Conservation (phyloP, 1,140 invertebrate species). For the Conus ventricosus region DNA sequence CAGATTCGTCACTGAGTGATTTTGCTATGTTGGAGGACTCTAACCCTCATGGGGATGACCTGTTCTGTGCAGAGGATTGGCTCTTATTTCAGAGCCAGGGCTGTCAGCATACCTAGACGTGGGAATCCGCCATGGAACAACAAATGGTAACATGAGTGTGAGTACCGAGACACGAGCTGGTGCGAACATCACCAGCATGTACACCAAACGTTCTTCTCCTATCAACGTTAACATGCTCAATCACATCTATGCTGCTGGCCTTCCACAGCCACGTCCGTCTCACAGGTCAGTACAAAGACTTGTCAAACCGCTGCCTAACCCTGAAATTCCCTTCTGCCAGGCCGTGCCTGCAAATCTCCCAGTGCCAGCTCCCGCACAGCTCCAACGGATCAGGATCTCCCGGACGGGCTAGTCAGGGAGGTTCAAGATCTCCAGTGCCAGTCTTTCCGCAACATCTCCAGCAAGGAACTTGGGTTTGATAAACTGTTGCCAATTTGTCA, state of each 20-base stretch:
- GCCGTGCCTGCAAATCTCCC: slow-evolving; percentile 53
- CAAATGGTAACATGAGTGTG: slow-evolving; percentile 21
- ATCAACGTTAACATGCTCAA: slow-evolving; percentile 58
- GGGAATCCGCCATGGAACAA: neutral
- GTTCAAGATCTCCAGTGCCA: slow-evolving; percentile 49
- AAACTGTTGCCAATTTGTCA: neutral
- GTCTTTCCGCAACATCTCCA: neutral
- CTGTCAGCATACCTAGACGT: slow-evolving; percentile 4
- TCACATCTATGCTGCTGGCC: slow-evolving; percentile 56
- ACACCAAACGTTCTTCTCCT: slow-evolving; percentile 54
- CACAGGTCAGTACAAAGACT: slow-evolving; percentile 56
- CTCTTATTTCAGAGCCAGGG: neutral
- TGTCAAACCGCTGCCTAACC: slow-evolving; percentile 54
- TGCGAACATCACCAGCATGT: slow-evolving; percentile 58
- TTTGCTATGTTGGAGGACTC: slow-evolving; percentile 17
- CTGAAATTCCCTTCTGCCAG: slow-evolving; percentile 46
- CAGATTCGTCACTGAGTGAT: neutral
- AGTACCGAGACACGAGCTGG: slow-evolving; percentile 45
- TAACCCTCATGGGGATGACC: neutral
- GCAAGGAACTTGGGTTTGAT: slow-evolving; percentile 24
- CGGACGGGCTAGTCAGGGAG: slow-evolving; percentile 43
- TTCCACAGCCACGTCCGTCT: slow-evolving; percentile 54
- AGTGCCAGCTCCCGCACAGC: slow-evolving; percentile 41
- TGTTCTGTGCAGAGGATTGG: slow-evolving; percentile 13
- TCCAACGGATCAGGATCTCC: slow-evolving; percentile 42